These are phyloP conservation scores for Vanessa atalanta DNA, from an alignment of 1,140 invertebrate species.

Conservation along the genomic window DNA sequence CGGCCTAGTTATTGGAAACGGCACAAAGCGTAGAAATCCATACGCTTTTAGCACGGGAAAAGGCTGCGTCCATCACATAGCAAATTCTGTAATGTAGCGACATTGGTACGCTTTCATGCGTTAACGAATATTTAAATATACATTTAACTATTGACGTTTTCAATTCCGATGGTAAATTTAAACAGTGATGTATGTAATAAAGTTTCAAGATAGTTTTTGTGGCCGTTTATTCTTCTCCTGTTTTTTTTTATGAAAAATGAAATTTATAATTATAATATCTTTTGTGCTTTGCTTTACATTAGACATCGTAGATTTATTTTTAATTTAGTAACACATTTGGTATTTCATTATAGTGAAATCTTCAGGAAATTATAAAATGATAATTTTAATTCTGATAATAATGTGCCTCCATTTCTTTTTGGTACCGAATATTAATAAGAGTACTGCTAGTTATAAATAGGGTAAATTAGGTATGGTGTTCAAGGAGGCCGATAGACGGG, in stretches of 20 bases:
- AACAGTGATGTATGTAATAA: not conserved
- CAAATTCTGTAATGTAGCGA: not conserved
- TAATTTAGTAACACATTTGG: not conserved
- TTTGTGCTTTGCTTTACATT: no score
- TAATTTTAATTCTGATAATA: no score
- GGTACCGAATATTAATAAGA: constrained; percentile 25
- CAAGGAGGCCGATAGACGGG: constrained; percentile 34
- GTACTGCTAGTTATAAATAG: constrained; percentile 33
- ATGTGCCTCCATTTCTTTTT: not conserved
- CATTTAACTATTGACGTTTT: no score
- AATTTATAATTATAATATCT: no score
- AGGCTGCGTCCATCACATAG: not conserved
- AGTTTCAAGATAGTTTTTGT: no score
- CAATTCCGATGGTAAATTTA: no score
- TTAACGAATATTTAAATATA: not conserved
- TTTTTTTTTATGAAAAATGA: no score
- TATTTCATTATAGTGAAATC: no score
- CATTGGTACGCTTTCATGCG: not conserved
- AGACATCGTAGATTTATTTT: no score
- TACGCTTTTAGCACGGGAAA: constrained; percentile 7
- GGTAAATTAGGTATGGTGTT: constrained; percentile 28
- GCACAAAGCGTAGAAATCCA: constrained; percentile 11
- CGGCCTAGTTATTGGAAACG: constrained; percentile 9
- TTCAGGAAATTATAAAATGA: no score
- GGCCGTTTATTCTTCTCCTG: no score